phyloP scores from a whole-genome alignment of 2,113 vertebrate genomes.

The Paratilapia polleni region DNA sequence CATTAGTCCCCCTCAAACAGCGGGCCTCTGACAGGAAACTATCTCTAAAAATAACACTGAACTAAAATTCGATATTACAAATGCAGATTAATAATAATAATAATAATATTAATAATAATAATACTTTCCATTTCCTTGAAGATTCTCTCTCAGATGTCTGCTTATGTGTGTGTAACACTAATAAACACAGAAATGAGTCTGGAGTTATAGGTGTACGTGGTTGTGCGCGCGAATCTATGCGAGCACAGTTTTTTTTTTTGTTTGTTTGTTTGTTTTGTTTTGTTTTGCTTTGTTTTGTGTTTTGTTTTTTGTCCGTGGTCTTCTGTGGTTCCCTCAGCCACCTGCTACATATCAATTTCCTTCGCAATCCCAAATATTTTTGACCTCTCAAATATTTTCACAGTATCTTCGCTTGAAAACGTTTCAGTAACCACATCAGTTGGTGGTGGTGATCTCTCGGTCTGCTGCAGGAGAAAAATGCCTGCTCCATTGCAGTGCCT shows the following conservation, averaged over 20 bases:
- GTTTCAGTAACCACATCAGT: not conserved
- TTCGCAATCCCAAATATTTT: conserved; percentile 59
- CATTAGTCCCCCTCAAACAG: too few species aligned
- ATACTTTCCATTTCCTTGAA: not conserved
- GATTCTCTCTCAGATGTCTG: not conserved
- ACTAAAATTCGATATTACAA: too few species aligned
- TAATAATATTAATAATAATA: not conserved
- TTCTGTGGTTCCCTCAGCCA: conserved; percentile 57
- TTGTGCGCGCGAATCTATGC: not conserved
- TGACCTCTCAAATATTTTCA: conserved; percentile 63
- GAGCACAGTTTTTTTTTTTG: too few species aligned
- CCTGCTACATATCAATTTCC: conserved; percentile 76
- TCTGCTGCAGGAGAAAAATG: too few species aligned
- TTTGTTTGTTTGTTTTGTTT: too few species aligned
- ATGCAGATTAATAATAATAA: not conserved
- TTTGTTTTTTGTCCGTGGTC: conserved; percentile 45
- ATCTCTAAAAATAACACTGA: too few species aligned
- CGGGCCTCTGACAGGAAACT: too few species aligned
- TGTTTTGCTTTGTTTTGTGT: too few species aligned
- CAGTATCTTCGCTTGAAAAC: not conserved
- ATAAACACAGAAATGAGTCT: not conserved
- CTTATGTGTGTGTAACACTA: not conserved
- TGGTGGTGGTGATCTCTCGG: not conserved
- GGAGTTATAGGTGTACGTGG: not conserved
- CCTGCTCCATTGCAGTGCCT: too few species aligned